phyloP scores from a whole-genome alignment of 2,888 invertebrate genomes.

The Ophion ventricosus region DNA sequence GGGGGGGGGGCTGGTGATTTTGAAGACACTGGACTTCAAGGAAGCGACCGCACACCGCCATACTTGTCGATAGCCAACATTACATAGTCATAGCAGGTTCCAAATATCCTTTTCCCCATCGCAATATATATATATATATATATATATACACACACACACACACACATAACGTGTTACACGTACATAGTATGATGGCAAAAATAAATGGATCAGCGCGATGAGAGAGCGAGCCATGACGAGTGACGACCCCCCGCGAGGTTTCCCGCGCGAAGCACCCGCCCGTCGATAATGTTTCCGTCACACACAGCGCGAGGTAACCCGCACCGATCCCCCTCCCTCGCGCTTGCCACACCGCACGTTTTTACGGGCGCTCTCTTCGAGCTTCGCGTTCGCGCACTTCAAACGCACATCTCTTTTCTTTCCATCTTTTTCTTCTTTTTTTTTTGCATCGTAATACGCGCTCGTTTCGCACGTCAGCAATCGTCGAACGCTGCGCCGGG shows the following conservation, averaged over 20 bases:
- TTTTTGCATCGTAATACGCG: slow-evolving; percentile 36
- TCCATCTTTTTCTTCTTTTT: neutral
- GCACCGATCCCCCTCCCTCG: slow-evolving; percentile 50
- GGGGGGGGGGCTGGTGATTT: no score
- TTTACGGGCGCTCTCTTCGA: no score
- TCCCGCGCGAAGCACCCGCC: slow-evolving; percentile 82
- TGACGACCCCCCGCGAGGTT: slow-evolving; percentile 78
- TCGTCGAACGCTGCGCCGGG: slow-evolving; percentile 50
- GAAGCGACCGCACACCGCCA: no score
- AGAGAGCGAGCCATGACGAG: slow-evolving; percentile 67
- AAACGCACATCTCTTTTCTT: slow-evolving; percentile 11
- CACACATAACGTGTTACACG: neutral
- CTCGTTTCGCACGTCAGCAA: slow-evolving; percentile 60
- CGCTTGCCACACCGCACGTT: neutral
- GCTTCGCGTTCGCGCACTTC: slow-evolving; percentile 23
- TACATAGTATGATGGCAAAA: neutral
- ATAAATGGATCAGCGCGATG: slow-evolving; percentile 15
- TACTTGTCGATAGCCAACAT: no score
- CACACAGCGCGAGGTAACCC: slow-evolving; percentile 60
- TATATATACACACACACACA: no score
- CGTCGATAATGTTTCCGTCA: slow-evolving; percentile 79
- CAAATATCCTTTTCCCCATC: no score
- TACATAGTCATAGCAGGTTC: no score
- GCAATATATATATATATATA: no score
- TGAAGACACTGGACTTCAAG: no score